Evolutionary conservation across 37 sponge, comb jelly and placozoan genomes (phyloP).

Genomic region (Geodia barretti): DNA sequence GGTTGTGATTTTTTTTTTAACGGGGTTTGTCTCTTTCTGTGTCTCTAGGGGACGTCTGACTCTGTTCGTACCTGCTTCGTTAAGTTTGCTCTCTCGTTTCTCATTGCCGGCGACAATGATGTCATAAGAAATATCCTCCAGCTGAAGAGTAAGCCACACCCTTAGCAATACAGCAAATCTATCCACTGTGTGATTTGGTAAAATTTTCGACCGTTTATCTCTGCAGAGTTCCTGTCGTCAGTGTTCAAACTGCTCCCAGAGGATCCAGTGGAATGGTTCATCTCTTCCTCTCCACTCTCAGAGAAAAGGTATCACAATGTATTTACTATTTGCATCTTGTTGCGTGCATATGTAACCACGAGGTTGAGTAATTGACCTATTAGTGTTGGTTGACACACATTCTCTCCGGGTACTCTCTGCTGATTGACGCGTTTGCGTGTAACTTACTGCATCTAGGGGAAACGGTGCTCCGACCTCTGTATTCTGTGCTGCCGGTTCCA

Average conservation of each 20-base stretch:
- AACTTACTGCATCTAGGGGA: no score
- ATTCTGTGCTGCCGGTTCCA: no score
- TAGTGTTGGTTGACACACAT: not conserved
- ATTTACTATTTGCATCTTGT: no score
- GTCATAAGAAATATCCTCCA: slow-evolving; percentile 46
- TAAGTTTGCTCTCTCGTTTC: slow-evolving; percentile 75
- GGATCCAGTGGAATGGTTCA: slow-evolving; percentile 34
- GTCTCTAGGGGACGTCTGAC: slow-evolving; percentile 29
- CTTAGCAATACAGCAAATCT: not conserved
- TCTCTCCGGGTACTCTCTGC: no score
- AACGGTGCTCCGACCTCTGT: no score
- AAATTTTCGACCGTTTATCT: no score
- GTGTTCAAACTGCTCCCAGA: slow-evolving; percentile 58
- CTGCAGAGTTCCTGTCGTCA: slow-evolving; percentile 58
- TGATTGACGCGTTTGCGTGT: no score
- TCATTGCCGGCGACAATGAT: slow-evolving; percentile 46
- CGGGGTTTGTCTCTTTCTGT: not conserved
- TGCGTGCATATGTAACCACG: not conserved
- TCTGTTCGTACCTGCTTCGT: slow-evolving; percentile 49
- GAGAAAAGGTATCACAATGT: slow-evolving; percentile 69
- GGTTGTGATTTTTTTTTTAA: not conserved
- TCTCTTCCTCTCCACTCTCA: slow-evolving; percentile 43
- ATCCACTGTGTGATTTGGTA: not conserved
- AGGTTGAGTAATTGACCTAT: not conserved
- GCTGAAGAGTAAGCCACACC: slow-evolving; percentile 42